phyloP scores from a whole-genome alignment of 2,797 vertebrate genomes.

The Tympanoctomys barrerae region DNA sequence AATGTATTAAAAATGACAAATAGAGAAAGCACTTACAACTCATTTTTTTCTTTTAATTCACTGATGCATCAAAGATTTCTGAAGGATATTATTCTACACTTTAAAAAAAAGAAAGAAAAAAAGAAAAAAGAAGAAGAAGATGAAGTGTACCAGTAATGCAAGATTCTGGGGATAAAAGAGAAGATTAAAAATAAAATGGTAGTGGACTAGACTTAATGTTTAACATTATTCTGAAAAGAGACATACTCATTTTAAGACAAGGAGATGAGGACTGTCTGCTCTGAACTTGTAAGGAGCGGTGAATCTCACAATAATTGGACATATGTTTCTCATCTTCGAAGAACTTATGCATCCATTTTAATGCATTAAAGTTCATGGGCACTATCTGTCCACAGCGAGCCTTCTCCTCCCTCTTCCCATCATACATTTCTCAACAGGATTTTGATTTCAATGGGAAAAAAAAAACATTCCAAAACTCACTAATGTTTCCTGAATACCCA shows the following conservation, averaged over 20 bases:
- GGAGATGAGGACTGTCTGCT: slow-evolving; percentile 69
- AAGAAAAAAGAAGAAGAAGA: slow-evolving; percentile 6
- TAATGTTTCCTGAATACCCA: slow-evolving; percentile 70
- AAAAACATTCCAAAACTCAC: slow-evolving; percentile 48
- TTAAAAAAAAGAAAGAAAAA: neutral
- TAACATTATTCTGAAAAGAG: slow-evolving; percentile 80
- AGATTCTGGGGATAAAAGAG: slow-evolving; percentile 78
- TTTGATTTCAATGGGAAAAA: slow-evolving; percentile 62
- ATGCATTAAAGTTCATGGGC: slow-evolving; percentile 65
- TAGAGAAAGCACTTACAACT: slow-evolving; percentile 83
- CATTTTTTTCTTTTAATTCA: slow-evolving; percentile 83
- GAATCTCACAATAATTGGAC: slow-evolving; percentile 75
- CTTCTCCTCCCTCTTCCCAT: slow-evolving; percentile 41
- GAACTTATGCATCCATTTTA: slow-evolving; percentile 74
- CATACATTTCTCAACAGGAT: slow-evolving; percentile 58
- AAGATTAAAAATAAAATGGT: slow-evolving; percentile 80
- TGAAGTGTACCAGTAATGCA: slow-evolving; percentile 74
- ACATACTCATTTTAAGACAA: slow-evolving; percentile 74
- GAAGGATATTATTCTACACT: slow-evolving; percentile 76
- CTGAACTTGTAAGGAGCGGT: slow-evolving; percentile 60
- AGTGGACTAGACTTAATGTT: slow-evolving; percentile 72
- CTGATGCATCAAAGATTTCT: slow-evolving; percentile 81
- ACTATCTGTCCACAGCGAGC: slow-evolving; percentile 79
- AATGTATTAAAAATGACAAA: slow-evolving; percentile 83
- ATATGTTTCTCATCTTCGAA: slow-evolving; percentile 78